Conservation (phyloP, 1,140 invertebrate species). For the Harpegnathos saltator region DNA sequence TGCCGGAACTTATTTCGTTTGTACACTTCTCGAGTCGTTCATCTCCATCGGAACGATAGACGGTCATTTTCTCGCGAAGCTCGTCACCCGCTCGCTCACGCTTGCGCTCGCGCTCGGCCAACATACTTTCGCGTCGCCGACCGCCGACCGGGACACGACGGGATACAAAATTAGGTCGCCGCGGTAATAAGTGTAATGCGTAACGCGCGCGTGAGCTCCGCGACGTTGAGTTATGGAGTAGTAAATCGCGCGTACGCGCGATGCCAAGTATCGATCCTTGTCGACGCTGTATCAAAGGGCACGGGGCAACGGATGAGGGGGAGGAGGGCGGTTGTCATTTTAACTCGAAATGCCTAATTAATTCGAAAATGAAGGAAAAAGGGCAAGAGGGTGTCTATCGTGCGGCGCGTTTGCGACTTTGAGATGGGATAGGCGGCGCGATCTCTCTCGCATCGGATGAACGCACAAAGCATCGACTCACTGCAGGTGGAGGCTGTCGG, state of each 20-base stretch:
- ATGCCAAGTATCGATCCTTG: constrained; percentile 32
- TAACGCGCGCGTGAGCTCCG: constrained; percentile 43
- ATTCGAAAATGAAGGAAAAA: not conserved
- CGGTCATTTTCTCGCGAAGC: constrained; percentile 16
- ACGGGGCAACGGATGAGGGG: no score
- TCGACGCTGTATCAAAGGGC: no score
- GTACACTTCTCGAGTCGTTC: constrained; percentile 43
- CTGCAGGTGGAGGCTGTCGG: no score
- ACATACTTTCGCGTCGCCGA: not conserved
- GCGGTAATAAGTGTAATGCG: constrained; percentile 54
- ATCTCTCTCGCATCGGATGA: not conserved
- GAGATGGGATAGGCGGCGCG: not conserved
- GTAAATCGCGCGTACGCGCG: not conserved
- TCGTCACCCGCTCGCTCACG: not conserved
- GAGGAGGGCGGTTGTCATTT: no score
- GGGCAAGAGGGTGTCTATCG: no score
- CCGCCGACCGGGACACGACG: constrained; percentile 1
- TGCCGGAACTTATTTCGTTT: constrained; percentile 55
- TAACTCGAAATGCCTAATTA: no score
- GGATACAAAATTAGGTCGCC: constrained; percentile 45
- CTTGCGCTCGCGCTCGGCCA: not conserved
- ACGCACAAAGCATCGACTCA: not conserved
- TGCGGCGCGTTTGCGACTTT: not conserved
- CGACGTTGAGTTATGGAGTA: not conserved
- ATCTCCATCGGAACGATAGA: constrained; percentile 44